Percentiles rank a stretch among this genome's conserved stretches.
Conservation (phyloP, 2,797 vertebrate genomes). For the Phoeniculus purpureus region DNA sequence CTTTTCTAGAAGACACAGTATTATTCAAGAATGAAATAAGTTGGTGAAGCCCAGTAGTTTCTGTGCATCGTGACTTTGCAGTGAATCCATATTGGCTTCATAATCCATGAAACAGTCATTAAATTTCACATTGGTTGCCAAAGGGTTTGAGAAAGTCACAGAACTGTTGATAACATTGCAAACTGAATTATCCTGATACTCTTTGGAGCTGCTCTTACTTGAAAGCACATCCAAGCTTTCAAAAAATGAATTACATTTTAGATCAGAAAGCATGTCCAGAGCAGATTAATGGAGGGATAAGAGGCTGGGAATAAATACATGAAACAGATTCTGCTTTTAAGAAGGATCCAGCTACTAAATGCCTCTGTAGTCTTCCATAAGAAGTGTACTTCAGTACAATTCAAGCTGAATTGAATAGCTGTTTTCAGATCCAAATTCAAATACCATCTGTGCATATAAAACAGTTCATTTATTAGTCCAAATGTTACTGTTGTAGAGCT, state of each 20-base stretch:
- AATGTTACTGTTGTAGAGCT: conserved; percentile 72
- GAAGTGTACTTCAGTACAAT: conserved; percentile 77
- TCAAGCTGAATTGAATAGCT: conserved; percentile 75
- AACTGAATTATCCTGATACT: conserved; percentile 8
- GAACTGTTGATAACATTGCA: neutral
- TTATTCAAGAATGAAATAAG: neutral
- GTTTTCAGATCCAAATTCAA: conserved; percentile 78
- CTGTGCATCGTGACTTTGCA: neutral
- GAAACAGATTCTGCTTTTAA: conserved; percentile 65
- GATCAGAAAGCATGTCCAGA: conserved; percentile 48
- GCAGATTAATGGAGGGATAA: conserved; percentile 60
- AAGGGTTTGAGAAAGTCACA: neutral
- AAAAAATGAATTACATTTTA: conserved; percentile 33
- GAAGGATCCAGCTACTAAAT: conserved; percentile 75
- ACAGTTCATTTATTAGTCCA: conserved; percentile 76
- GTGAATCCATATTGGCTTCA: neutral
- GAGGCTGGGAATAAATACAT: conserved; percentile 66
- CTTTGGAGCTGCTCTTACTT: conserved; percentile 8
- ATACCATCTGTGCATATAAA: conserved; percentile 77
- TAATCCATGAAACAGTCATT: neutral
- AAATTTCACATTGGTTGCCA: neutral
- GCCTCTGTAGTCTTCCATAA: conserved; percentile 75
- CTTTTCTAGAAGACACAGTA: neutral
- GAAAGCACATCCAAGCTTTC: conserved; percentile 36
- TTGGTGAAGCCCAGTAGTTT: neutral